Conservation (phyloP, 1,140 invertebrate species). For the Bursaphelenchus mucronatus region DNA sequence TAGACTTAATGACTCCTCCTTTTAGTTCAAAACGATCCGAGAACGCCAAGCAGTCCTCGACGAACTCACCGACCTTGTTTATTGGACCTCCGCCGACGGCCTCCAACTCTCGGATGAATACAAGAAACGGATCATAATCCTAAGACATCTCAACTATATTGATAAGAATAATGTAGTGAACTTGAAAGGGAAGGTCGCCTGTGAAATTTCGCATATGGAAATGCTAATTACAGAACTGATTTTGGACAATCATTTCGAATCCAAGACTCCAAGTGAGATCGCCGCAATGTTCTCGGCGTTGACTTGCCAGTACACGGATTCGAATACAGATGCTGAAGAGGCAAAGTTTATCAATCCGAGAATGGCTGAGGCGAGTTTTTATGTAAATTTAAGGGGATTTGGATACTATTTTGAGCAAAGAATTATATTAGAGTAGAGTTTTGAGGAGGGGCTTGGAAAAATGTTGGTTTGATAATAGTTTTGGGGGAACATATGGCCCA, state of each 20-base stretch:
- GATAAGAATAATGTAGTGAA: conserved; percentile 70
- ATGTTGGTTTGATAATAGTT: no score
- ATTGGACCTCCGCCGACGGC: conserved; percentile 72
- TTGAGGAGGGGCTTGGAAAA: no score
- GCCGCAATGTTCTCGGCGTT: conserved; percentile 67
- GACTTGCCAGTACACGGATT: conserved; percentile 70
- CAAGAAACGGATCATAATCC: conserved; percentile 74
- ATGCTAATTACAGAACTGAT: conserved; percentile 85
- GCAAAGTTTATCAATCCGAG: conserved; percentile 9
- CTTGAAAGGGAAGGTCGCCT: conserved; percentile 86
- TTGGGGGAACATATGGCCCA: no score
- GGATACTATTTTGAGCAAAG: no score
- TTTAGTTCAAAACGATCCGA: conserved; percentile 20
- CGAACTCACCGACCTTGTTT: conserved; percentile 21
- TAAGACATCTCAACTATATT: conserved; percentile 71
- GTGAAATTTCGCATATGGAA: conserved; percentile 70
- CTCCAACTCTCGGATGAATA: conserved; percentile 83
- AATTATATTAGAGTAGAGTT: no score
- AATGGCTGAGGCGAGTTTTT: conserved; percentile 2
- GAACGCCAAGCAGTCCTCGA: conserved; percentile 22
- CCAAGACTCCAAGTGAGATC: conserved; percentile 74
- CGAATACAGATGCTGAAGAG: background rate
- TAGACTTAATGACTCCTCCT: background rate
- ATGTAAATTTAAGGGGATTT: no score
- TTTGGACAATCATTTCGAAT: conserved; percentile 78